phyloP scores from a whole-genome alignment of 2,888 invertebrate species.

The Agrenia bidenticulata region DNA sequence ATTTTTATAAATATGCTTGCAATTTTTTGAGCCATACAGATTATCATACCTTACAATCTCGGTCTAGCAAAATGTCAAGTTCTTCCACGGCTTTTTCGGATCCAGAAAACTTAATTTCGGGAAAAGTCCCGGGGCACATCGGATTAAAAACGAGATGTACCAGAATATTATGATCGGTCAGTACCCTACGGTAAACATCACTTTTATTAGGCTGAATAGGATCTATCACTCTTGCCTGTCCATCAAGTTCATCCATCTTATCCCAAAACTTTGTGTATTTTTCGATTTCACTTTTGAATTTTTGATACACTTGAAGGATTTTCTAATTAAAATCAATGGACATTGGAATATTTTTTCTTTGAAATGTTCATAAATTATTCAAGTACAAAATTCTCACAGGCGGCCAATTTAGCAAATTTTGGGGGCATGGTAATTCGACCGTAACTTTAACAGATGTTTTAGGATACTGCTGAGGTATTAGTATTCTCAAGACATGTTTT shows the following conservation, averaged over 20 bases:
- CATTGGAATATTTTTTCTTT: slow-evolving; percentile 1
- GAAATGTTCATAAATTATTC: slow-evolving; percentile 3
- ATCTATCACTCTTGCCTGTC: slow-evolving; percentile 57
- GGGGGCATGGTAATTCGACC: slow-evolving; percentile 18
- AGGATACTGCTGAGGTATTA: slow-evolving; percentile 37
- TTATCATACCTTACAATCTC: slow-evolving; percentile 55
- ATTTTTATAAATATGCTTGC: too few relatives aligned
- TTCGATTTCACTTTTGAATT: slow-evolving; percentile 28
- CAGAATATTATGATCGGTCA: slow-evolving; percentile 31
- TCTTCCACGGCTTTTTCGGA: slow-evolving; percentile 55
- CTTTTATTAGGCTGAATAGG: slow-evolving; percentile 56
- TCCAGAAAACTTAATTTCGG: slow-evolving; percentile 58
- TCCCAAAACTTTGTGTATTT: slow-evolving; percentile 54
- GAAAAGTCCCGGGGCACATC: slow-evolving; percentile 54
- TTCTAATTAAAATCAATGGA: slow-evolving; percentile 17
- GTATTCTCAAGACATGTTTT: slow-evolving; percentile 31
- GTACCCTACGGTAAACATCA: slow-evolving; percentile 57
- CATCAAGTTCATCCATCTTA: slow-evolving; percentile 57
- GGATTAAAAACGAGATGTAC: slow-evolving; percentile 57
- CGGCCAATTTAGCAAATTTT: slow-evolving; percentile 23
- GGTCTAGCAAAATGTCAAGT: slow-evolving; percentile 54
- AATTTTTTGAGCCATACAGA: too few relatives aligned
- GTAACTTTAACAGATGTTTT: slow-evolving; percentile 15
- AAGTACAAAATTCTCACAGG: too few relatives aligned
- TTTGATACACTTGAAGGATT: slow-evolving; percentile 24